A percentile compares a stretch with the other conserved stretches of the same genome.
Evolutionary conservation across 2,797 vertebrate species (phyloP).

Genomic region (Semaprochilodus insignis): DNA sequence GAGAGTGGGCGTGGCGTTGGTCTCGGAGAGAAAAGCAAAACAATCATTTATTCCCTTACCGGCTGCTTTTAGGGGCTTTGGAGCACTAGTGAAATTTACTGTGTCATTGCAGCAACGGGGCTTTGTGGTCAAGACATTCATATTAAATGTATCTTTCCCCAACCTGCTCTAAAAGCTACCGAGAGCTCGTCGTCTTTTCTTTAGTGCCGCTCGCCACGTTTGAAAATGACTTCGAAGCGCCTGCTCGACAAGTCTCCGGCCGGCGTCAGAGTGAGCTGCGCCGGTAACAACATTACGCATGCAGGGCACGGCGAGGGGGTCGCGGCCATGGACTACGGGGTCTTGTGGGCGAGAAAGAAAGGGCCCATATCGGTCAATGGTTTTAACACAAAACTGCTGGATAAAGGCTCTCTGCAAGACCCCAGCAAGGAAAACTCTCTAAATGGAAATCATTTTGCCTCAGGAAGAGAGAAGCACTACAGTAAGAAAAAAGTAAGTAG

Average conservation of each 20-base stretch:
- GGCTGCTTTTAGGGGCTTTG: conserved; percentile 71
- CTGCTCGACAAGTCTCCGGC: conserved; percentile 73
- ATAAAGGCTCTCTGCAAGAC: conserved; percentile 64
- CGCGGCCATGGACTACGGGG: conserved; percentile 61
- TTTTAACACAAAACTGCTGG: conserved; percentile 66
- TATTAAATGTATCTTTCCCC: conserved; percentile 80
- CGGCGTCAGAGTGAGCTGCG: conserved; percentile 66
- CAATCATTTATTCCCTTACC: conserved; percentile 78
- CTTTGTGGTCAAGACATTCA: conserved; percentile 68
- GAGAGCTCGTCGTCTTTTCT: conserved; percentile 75
- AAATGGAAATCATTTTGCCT: conserved; percentile 64
- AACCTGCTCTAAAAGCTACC: conserved; percentile 72
- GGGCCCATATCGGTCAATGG: conserved; percentile 60
- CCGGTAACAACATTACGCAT: conserved; percentile 67
- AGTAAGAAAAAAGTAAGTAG: conserved; percentile 78
- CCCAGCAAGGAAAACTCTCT: conserved; percentile 61
- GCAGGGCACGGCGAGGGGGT: conserved; percentile 65
- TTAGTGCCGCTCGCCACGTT: conserved; percentile 68
- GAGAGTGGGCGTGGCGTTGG: conserved; percentile 76
- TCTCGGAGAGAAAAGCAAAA: conserved; percentile 81
- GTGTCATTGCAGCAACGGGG: conserved; percentile 62
- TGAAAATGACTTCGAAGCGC: conserved; percentile 80
- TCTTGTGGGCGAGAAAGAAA: conserved; percentile 65
- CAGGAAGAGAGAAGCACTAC: conserved; percentile 67
- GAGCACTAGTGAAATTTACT: conserved; percentile 67